Evolutionary conservation across 2,797 vertebrate genomes (phyloP), one percentile per base, ranked within the genome.

Genomic region (Cetoscarus ocellatus): DNA sequence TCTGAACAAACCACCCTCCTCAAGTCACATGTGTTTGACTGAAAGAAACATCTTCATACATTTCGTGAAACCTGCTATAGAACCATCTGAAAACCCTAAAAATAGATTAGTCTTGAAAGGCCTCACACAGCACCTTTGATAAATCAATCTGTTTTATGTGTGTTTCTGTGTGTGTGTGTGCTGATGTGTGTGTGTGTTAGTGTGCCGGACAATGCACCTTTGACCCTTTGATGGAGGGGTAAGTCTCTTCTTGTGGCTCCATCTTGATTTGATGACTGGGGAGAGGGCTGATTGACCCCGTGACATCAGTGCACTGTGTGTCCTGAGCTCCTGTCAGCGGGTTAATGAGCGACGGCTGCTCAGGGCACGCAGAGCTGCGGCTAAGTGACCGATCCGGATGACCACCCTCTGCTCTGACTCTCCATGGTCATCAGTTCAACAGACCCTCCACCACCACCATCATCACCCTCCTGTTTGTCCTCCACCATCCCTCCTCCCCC

Each of bases 321-420:
- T 93, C 94, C 93, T 38, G 38, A 86, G 89, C 87, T 92, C 91
- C 86, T 93, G 93, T 96, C 96, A 95, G 95, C 40, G 95, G 95
- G 84, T 96, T 96, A 97, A 98, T 97, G 94, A 96, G 94, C 93
- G 91, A 92, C 96, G 95, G 97, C 97, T 97, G 96, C 94, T 97
- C 80, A 40, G 91, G 94, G 93, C 93, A 95, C 91, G 93, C 93
- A 56, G 91, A 93, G 88, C 92, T 75, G 51, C 83, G 88, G 77
- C 85, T 88, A 85, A 90, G 81, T 89, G 86, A 96, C 95, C 88
- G 85, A 83, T 44, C 84, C 88, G 94, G 92, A 89, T 90, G 90
- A 88, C 80, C 88, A 80, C 86, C 80, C 87, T 83, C 74, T 86
- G 83, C 75, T 90, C 65, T 73, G 80, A 91, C 85, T 82, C 78